These are phyloP conservation scores for Crypturellus undulatus DNA, from an alignment of 2,113 vertebrate genomes.

Conservation along the genomic window DNA sequence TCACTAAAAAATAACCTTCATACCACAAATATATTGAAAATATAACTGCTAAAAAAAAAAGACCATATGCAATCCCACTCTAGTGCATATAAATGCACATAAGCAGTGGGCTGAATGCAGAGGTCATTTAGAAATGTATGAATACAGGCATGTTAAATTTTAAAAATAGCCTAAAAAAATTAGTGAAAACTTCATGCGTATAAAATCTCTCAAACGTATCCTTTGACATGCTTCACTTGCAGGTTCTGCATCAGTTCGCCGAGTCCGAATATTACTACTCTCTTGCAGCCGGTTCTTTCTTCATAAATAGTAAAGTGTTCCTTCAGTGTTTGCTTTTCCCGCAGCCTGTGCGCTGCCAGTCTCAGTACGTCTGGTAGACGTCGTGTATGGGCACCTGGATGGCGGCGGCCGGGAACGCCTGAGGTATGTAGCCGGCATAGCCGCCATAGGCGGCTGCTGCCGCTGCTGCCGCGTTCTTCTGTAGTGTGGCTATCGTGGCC, in stretches of 20 bases:
- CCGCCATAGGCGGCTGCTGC: constrained; percentile 87
- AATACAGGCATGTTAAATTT: constrained; percentile 69
- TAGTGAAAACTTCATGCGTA: constrained; percentile 81
- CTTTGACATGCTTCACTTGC: constrained; percentile 74
- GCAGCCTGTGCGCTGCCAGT: not conserved
- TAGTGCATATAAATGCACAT: constrained; percentile 55
- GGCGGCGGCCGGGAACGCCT: constrained; percentile 88
- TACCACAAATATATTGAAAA: constrained; percentile 84
- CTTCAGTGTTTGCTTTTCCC: constrained; percentile 78
- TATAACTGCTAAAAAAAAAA: constrained; percentile 70
- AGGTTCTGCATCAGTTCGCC: constrained; percentile 25
- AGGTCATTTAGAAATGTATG: constrained; percentile 80
- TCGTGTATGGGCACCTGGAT: constrained; percentile 95
- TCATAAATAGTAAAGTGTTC: constrained; percentile 91
- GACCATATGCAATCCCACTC: constrained; percentile 71
- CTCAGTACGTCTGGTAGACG: constrained; percentile 94
- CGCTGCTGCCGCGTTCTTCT: constrained; percentile 87
- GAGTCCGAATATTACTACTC: constrained; percentile 70
- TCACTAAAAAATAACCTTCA: constrained; percentile 87
- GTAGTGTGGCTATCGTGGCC: constrained; percentile 90
- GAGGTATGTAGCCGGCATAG: constrained; percentile 89
- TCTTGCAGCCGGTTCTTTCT: constrained; percentile 75
- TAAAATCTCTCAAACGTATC: constrained; percentile 75
- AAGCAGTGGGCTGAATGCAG: constrained; percentile 65
- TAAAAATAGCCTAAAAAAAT: constrained; percentile 79